Evolutionary conservation across 2,113 vertebrate species (phyloP), one percentile per base, ranked within the genome.

Genomic region (Xiphophorus couchianus): DNA sequence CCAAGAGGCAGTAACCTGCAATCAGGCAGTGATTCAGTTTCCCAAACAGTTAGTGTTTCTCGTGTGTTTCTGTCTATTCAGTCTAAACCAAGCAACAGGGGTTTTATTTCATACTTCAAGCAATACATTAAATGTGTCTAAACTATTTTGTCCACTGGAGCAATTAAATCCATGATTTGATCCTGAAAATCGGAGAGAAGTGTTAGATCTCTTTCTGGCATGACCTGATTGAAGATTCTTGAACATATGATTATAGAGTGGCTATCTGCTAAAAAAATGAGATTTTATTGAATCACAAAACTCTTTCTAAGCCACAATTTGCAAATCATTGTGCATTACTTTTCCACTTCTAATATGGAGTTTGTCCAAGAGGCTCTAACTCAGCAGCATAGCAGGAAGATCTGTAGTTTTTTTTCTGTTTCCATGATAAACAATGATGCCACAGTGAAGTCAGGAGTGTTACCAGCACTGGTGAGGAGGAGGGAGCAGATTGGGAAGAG

Each of bases 401-500:
- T n/a, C 6, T 58, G 51, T 48, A 17, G 5, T 19, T n/a, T 58
- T 58, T 58, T 10, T n/a, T 9, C 17, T 58, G 8, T n/a, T 58
- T 58, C 6, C 10, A 10, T 54, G 9, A 54, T 10, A n/a, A 58
- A 58, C 19, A 22, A 54, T 15, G 14, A 54, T 25, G 19, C 22
- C 17, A 58, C 22, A 39, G 11, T 33, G 42, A 77, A 35, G 69
- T 73, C 48, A 81, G 69, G 5, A 28, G 3, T 58, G 2, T 87
- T 91, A 93, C 92, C 95, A 8, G 82, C 82, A 28, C 84, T 11
- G 28, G 93, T 92, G 12, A 95, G 73, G 66, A 93, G 8, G 64
- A 94, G 77, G 19, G 94, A 94, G 82, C 93, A 95, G 48, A 94
- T 31, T 63, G 94, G 94, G 68, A 94, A 95, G 10, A 94, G 27